These are phyloP conservation scores for Thecophora atra DNA, from an alignment of 2,888 invertebrate species.

Conservation along the genomic window DNA sequence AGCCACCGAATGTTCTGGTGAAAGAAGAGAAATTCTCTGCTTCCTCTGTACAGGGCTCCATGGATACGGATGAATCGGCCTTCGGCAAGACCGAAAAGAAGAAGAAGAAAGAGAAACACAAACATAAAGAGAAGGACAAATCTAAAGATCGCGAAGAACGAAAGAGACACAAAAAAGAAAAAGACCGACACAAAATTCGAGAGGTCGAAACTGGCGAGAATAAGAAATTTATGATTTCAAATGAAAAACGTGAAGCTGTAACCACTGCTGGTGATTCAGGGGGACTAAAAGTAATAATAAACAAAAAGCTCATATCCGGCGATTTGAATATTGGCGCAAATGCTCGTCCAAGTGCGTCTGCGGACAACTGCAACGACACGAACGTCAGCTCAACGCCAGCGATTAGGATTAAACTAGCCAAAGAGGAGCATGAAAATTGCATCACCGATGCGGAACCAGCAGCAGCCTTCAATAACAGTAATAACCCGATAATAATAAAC, in stretches of 20 bases:
- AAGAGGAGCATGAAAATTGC: slow-evolving; percentile 74
- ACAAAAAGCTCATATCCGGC: slow-evolving; percentile 76
- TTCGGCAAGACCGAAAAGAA: slow-evolving; percentile 67
- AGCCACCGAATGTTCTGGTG: slow-evolving; percentile 49
- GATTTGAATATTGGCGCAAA: slow-evolving; percentile 42
- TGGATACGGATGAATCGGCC: slow-evolving; percentile 5
- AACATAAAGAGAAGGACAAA: slow-evolving; percentile 82
- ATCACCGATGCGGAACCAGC: slow-evolving; percentile 39
- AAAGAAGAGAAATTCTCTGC: slow-evolving; percentile 41
- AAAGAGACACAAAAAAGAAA: slow-evolving; percentile 78
- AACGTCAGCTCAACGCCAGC: slow-evolving; percentile 59
- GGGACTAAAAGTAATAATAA: slow-evolving; percentile 83
- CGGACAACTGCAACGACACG: slow-evolving; percentile 33
- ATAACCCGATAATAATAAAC: slow-evolving; percentile 7
- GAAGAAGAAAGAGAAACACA: slow-evolving; percentile 81
- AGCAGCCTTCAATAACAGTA: not conserved
- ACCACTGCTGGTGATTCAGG: slow-evolving; percentile 49
- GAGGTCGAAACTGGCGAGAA: slow-evolving; percentile 50
- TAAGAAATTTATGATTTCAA: slow-evolving; percentile 71
- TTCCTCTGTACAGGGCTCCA: not conserved
- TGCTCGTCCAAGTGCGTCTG: slow-evolving; percentile 45
- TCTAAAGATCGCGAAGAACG: slow-evolving; percentile 72
- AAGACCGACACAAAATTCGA: slow-evolving; percentile 67
- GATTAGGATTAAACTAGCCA: slow-evolving; percentile 83
- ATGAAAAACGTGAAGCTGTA: slow-evolving; percentile 67